phyloP scores from a whole-genome alignment of 1,140 invertebrate species.

The Lethrus apterus region DNA sequence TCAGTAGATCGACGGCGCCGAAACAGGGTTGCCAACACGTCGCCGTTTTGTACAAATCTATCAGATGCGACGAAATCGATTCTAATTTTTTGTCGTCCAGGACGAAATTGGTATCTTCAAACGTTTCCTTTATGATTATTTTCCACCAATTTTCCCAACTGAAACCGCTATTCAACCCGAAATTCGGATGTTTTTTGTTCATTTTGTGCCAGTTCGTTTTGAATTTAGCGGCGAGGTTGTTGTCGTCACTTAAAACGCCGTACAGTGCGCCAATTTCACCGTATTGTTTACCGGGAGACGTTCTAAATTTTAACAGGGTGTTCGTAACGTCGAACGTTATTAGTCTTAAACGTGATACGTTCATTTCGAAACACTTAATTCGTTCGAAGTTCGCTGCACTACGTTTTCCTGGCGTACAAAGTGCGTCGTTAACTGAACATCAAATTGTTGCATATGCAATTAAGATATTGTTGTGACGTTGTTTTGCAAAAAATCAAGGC shows the following conservation, averaged over 20 bases:
- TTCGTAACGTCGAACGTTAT: conserved; percentile 86
- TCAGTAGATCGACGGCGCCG: conserved; percentile 55
- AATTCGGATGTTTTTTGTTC: conserved; percentile 68
- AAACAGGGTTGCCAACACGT: conserved; percentile 64
- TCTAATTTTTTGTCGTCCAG: conserved; percentile 43
- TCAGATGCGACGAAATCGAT: conserved; percentile 53
- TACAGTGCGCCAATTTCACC: conserved; percentile 56
- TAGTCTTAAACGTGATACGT: conserved; percentile 47
- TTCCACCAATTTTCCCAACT: conserved; percentile 79
- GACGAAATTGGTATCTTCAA: conserved; percentile 45
- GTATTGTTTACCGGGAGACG: conserved; percentile 67
- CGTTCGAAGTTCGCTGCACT: no score
- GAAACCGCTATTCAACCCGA: conserved; percentile 58
- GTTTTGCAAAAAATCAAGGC: no score
- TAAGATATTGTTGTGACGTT: no score
- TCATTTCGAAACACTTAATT: no score
- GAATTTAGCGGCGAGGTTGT: conserved; percentile 55
- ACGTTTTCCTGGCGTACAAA: no score
- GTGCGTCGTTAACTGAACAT: no score
- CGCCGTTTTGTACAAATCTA: conserved; percentile 58
- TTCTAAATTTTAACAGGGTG: conserved; percentile 66
- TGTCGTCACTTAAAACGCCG: conserved; percentile 55
- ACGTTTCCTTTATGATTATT: conserved; percentile 56
- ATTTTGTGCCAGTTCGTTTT: conserved; percentile 54
- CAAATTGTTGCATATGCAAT: no score